phyloP scores from a whole-genome alignment of 35 echinoderm and acorn worm species.

The Apostichopus parvimensis region DNA sequence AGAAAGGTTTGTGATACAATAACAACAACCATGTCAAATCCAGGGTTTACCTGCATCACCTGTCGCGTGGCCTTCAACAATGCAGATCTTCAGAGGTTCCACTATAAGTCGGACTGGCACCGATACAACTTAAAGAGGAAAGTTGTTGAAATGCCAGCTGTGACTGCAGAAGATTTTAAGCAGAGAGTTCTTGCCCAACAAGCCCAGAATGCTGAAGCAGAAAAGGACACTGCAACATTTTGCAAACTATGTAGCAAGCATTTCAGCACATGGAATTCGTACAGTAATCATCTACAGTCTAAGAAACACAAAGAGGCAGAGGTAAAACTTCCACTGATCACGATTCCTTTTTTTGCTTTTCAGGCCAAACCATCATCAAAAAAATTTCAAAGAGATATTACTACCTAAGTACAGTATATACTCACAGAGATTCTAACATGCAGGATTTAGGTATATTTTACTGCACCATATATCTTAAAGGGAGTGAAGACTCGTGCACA shows the following conservation, averaged over 20 bases:
- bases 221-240: constrained; percentile 57
- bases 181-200: constrained; percentile 83
- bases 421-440: too few species aligned
- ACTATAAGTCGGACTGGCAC: constrained; percentile 99
- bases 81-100: constrained; percentile 83
- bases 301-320: constrained; percentile 94
- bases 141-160: constrained; percentile 82
- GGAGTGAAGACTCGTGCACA: too few species aligned
- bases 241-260: constrained; percentile 91
- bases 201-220: constrained; percentile 71
- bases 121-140: constrained; percentile 98
- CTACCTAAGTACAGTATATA: too few species aligned
- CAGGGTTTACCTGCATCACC: constrained; percentile 82
- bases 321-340: not conserved
- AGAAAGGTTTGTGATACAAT: not conserved
- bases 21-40: constrained; percentile 57
- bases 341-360: too few species aligned
- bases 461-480: too few species aligned
- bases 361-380: too few species aligned
- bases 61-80: constrained; percentile 97
- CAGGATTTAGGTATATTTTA: too few species aligned
- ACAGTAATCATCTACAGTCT: constrained; percentile 91
- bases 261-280: constrained; percentile 85
- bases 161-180: constrained; percentile 94
- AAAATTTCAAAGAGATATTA: too few species aligned